Evolutionary conservation across 2,888 invertebrate species (phyloP), one percentile per base, ranked within the genome.

Genomic region (Galerucella nymphaeae): DNA sequence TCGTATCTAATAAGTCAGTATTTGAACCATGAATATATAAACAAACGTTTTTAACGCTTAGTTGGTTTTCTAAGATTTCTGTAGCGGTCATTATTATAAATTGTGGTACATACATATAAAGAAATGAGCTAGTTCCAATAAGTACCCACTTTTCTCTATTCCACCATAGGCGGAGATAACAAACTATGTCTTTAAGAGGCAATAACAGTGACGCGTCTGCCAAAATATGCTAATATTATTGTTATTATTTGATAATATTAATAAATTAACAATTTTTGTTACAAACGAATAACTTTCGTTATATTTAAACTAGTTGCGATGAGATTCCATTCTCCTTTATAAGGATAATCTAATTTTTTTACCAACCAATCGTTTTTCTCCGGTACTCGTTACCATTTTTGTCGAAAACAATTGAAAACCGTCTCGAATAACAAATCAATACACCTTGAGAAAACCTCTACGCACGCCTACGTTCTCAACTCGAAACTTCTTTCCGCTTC

Each of bases 401-500:
- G 61, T 16, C 38, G 14, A 59, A 59, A 59, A 59, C 59, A 30
- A 38, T 23, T 14, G 41, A 38, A 61, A 61, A 62, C 41, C 41
- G 11, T 62, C 42, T 62, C 16, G 18, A 69, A 69, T 30, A 62
- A 69, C 48, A 69, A 18, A 69, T 53, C 20, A 23, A 16, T 23
- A 59, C 53, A 68, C 72, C 72, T 72, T 72, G 74, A 71, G 67
- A 71, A 71, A 74, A 72, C 72, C 74, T 74, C 69, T 66, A 55
- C 63, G 74, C 59, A 72, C 74, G 74, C 74, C 74, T 38, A 74
- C 74, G 66, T 62, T 53, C 50, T 53, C 18, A 70, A 63, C 70
- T 80, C 79, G 73, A 80, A 78, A 80, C 78, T 78, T 67, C 75
- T 80, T 81, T 82, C 80, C 80, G 77, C 76, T 70, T 53, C 73